phyloP scores from a whole-genome alignment of 2,113 vertebrate genomes.

The Perccottus glenii region DNA sequence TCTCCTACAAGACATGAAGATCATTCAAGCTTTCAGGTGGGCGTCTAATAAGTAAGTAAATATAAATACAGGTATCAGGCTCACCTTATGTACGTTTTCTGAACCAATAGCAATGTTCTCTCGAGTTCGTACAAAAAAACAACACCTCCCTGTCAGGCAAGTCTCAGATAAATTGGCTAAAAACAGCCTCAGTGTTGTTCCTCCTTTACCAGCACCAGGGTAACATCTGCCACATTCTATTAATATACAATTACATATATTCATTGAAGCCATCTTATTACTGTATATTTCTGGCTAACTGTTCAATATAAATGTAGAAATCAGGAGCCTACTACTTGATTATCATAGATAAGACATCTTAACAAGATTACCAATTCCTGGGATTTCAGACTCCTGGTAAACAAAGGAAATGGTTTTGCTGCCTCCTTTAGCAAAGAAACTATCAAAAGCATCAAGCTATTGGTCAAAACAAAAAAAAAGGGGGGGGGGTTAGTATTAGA shows the following conservation, averaged over 20 bases:
- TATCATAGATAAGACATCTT: no score
- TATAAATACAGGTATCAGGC: neutral
- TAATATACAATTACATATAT: conserved; percentile 24
- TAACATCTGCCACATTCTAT: conserved; percentile 84
- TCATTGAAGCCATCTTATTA: neutral
- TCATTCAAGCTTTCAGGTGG: neutral
- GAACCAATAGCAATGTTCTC: conserved; percentile 72
- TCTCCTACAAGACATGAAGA: conserved; percentile 74
- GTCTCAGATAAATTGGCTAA: conserved; percentile 68
- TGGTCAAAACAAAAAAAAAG: conserved; percentile 49
- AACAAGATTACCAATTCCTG: conserved; percentile 74
- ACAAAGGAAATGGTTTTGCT: conserved; percentile 81
- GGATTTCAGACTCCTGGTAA: conserved; percentile 82
- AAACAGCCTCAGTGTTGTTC: conserved; percentile 77
- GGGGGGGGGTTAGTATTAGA: neutral
- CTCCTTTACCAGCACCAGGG: conserved; percentile 71
- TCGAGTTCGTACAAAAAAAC: conserved; percentile 79
- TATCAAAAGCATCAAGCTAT: conserved; percentile 79
- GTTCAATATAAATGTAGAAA: no score
- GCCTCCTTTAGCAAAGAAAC: conserved; percentile 81
- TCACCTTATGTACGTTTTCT: conserved; percentile 83
- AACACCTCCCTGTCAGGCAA: conserved; percentile 74
- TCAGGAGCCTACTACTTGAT: no score
- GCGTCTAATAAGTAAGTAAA: neutral
- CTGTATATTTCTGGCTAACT: no score